These are phyloP conservation scores for Rhineura floridana DNA, from an alignment of 2,113 vertebrate species.

Conservation along the genomic window DNA sequence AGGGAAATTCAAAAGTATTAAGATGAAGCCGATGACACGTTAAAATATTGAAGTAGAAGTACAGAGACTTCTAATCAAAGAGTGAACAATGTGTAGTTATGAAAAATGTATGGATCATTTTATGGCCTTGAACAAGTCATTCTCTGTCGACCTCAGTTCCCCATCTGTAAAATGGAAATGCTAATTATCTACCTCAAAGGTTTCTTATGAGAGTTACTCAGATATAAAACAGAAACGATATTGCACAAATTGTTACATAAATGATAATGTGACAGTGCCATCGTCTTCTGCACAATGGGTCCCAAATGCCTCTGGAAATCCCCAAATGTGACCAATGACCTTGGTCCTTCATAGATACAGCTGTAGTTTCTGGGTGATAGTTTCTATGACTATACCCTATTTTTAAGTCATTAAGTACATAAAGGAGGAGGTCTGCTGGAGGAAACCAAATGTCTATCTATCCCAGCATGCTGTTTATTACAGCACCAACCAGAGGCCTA, in stretches of 20 bases:
- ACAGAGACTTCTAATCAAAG: background rate
- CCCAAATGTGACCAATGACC: background rate
- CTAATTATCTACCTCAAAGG: background rate
- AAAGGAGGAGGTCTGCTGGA: too few species aligned
- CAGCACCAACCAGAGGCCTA: too few species aligned
- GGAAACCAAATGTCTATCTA: too few species aligned
- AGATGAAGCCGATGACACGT: slow-evolving; percentile 12
- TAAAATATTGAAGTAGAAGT: background rate
- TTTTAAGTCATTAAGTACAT: background rate
- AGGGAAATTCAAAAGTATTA: slow-evolving; percentile 18
- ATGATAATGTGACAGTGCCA: background rate
- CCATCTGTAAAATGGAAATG: slow-evolving; percentile 9
- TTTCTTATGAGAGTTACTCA: background rate
- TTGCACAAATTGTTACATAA: background rate
- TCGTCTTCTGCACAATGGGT: background rate
- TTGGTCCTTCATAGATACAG: background rate
- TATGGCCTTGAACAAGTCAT: background rate
- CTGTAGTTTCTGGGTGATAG: background rate
- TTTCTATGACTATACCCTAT: background rate
- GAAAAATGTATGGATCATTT: slow-evolving; percentile 5
- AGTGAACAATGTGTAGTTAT: background rate
- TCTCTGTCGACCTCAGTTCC: slow-evolving; percentile 10
- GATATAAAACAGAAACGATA: background rate
- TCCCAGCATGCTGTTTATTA: too few species aligned
- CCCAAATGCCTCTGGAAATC: background rate